A percentile compares a stretch with the other conserved stretches of the same genome.
Evolutionary conservation across 1,140 invertebrate species (phyloP).

Genomic region (Sweltsa coloradensis): DNA sequence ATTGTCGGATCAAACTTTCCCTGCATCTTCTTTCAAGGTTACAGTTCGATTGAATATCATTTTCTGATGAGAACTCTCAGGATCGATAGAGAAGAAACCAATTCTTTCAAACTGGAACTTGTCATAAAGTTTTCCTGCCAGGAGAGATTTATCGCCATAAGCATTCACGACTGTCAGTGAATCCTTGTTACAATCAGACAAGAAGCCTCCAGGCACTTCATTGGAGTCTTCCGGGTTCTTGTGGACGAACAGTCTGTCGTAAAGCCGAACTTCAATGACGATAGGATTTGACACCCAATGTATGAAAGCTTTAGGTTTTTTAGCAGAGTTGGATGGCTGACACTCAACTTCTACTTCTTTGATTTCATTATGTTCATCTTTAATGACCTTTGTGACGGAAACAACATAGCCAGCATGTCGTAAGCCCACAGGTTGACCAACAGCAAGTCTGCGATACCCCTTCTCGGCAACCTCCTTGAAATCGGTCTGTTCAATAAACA

Average conservation of each 20-base stretch:
- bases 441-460: constrained; percentile 77
- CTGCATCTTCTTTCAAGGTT: constrained; percentile 83
- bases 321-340: constrained; percentile 37
- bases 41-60: constrained; percentile 92
- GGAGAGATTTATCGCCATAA: constrained; percentile 64
- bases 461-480: constrained; percentile 82
- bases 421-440: constrained; percentile 79
- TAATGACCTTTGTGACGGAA: constrained; percentile 50
- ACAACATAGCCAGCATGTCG: constrained; percentile 80
- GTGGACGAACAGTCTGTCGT: constrained; percentile 87
- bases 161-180: constrained; percentile 62
- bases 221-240: constrained; percentile 90
- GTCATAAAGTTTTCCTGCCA: constrained; percentile 56
- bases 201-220: constrained; percentile 87
- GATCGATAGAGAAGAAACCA: constrained; percentile 94
- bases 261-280: constrained; percentile 73
- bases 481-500: constrained; percentile 85
- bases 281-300: constrained; percentile 92
- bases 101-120: constrained; percentile 96
- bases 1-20: constrained; percentile 46
- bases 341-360: constrained; percentile 60
- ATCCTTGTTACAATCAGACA: constrained; percentile 76
- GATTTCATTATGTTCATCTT: constrained; percentile 43
- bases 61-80: constrained; percentile 55
- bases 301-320: constrained; percentile 96